Evolutionary conservation across 2,797 vertebrate genomes (phyloP).

Genomic region (Remorina albescens): DNA sequence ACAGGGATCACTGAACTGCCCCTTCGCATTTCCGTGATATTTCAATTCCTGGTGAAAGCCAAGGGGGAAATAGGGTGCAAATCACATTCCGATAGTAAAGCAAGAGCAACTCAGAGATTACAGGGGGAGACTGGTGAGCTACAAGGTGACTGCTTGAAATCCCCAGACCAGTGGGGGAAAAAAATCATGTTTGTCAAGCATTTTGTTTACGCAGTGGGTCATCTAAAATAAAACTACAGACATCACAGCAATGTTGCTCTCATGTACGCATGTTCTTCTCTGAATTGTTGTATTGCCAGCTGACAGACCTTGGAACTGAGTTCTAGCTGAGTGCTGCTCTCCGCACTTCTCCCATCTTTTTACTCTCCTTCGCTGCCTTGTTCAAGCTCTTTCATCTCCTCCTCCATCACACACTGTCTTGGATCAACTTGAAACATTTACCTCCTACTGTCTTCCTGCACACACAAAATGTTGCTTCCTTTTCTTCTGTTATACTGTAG

Average conservation of each 20-base stretch:
- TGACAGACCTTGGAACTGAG: conserved; percentile 24
- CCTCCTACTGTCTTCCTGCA: conserved; percentile 32
- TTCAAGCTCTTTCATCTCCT: conserved; percentile 47
- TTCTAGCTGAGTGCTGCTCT: conserved; percentile 10
- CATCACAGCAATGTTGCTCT: background rate
- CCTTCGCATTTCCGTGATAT: conserved; percentile 28
- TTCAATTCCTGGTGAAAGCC: conserved; percentile 25
- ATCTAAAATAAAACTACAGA: conserved; percentile 10
- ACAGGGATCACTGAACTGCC: conserved; percentile 38
- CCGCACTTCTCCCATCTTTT: conserved; percentile 13
- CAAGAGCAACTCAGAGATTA: conserved; percentile 42
- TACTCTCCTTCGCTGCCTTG: conserved; percentile 26
- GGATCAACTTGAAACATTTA: conserved; percentile 50
- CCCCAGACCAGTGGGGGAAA: background rate
- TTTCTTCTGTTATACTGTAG: conserved; percentile 4
- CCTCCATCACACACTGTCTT: conserved; percentile 38
- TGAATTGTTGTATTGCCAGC: conserved; percentile 19
- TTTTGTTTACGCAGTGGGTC: background rate
- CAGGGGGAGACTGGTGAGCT: conserved; percentile 11
- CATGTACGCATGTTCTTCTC: background rate
- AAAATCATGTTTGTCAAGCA: conserved; percentile 1
- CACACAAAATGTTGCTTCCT: conserved; percentile 15
- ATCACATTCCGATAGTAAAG: conserved; percentile 25
- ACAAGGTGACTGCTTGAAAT: conserved; percentile 28
- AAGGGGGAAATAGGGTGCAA: conserved; percentile 20